Percentiles rank a stretch among this genome's conserved stretches.
phyloP scores from a whole-genome alignment of 2,888 invertebrate species.

The Lithophane ornitopus region DNA sequence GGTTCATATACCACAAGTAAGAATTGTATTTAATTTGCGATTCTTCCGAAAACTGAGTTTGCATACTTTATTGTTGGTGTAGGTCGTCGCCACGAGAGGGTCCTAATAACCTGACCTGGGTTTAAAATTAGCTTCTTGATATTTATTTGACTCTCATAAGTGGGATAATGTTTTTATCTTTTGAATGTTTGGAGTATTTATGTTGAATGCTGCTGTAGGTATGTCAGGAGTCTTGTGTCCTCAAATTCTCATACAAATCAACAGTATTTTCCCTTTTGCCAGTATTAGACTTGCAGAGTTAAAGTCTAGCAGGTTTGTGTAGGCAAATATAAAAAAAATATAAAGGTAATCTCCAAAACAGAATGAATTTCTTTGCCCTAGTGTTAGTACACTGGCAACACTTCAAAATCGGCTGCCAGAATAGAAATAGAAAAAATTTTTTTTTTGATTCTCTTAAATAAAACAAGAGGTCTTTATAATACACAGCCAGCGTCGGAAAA shows the following conservation, averaged over 20 bases:
- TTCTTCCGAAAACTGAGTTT: slow-evolving; percentile 5
- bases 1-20: slow-evolving; percentile 26
- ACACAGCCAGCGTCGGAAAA: neutral
- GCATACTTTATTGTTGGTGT: slow-evolving; percentile 46
- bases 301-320: no score
- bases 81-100: slow-evolving; percentile 43
- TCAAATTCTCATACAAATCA: no score
- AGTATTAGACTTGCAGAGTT: no score
- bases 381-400: no score
- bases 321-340: no score
- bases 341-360: no score
- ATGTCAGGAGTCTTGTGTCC: no score
- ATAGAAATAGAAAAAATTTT: no score
- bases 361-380: no score
- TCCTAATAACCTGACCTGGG: slow-evolving; percentile 25
- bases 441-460: no score
- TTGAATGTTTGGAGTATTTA: neutral
- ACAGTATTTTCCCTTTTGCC: no score
- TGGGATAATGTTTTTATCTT: slow-evolving; percentile 14
- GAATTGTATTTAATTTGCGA: slow-evolving; percentile 37
- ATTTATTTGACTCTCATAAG: slow-evolving; percentile 16
- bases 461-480: neutral
- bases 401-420: no score
- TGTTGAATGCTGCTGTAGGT: neutral
- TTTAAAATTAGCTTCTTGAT: slow-evolving; percentile 19